A percentile compares a stretch with the other conserved stretches of the same genome.
These are phyloP conservation scores for Steinernema hermaphroditum DNA, from an alignment of 2,888 invertebrate genomes.

Conservation along the genomic window DNA sequence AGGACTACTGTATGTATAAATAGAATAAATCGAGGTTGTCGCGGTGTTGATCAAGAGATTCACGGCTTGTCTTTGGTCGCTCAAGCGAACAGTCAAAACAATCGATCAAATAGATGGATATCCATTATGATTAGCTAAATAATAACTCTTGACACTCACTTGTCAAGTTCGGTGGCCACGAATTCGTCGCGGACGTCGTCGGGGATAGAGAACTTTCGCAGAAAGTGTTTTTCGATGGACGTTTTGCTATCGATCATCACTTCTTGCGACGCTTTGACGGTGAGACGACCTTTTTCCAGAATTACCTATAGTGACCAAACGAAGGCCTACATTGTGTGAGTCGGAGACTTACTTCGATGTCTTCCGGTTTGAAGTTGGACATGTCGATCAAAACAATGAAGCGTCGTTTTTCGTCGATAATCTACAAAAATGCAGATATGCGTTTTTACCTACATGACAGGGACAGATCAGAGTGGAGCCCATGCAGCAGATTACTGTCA, in stretches of 20 bases:
- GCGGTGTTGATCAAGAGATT: too few relatives aligned
- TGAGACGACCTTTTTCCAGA: constrained; percentile 33
- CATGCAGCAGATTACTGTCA: too few relatives aligned
- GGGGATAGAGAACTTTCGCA: constrained; percentile 35
- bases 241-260: constrained; percentile 35
- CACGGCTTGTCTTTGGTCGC: too few relatives aligned
- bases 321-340: neutral
- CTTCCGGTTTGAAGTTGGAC: constrained; percentile 36
- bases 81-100: neutral
- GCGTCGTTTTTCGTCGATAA: constrained; percentile 36
- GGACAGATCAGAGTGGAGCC: too few relatives aligned
- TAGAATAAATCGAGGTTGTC: too few relatives aligned
- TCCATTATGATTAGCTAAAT: neutral
- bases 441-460: too few relatives aligned
- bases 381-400: constrained; percentile 34
- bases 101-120: neutral
- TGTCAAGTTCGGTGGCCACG: constrained; percentile 37
- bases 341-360: constrained; percentile 33
- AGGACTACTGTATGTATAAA: too few relatives aligned
- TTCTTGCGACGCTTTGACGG: constrained; percentile 34
- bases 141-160: constrained; percentile 20
- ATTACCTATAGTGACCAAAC: constrained; percentile 28
- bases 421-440: constrained; percentile 30
- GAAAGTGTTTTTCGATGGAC: constrained; percentile 33
- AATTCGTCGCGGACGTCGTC: constrained; percentile 35